Evolutionary conservation across 2,113 vertebrate species (phyloP).

Genomic region (Gymnarchus niloticus): DNA sequence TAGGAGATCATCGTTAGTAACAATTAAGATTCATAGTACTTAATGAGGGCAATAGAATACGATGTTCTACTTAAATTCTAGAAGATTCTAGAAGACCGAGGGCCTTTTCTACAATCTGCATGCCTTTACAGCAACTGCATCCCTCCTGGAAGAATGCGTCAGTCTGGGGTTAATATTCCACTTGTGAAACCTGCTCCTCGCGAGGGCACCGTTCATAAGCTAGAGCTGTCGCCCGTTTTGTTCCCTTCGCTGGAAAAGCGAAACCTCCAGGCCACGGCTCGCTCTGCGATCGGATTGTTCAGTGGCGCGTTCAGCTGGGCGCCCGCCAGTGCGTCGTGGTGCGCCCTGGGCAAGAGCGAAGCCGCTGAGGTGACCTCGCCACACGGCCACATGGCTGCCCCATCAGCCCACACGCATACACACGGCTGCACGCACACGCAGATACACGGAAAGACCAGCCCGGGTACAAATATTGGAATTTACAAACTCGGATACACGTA

Average conservation of each 20-base stretch:
- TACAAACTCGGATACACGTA: slow-evolving; percentile 17
- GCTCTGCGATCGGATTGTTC: slow-evolving; percentile 41
- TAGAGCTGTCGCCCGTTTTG: not conserved
- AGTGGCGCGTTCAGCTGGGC: slow-evolving; percentile 53
- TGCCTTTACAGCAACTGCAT: not conserved
- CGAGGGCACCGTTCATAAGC: not conserved
- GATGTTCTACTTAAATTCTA: too few species aligned
- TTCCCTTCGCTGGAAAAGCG: not conserved
- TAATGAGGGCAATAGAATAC: too few species aligned
- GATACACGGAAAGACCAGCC: slow-evolving; percentile 6
- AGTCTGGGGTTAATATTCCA: not conserved
- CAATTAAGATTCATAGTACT: too few species aligned
- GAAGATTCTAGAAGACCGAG: too few species aligned
- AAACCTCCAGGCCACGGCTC: slow-evolving; percentile 42
- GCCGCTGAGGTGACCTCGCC: slow-evolving; percentile 33
- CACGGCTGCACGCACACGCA: slow-evolving; percentile 10
- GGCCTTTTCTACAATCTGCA: too few species aligned
- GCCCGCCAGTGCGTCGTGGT: slow-evolving; percentile 46
- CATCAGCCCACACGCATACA: slow-evolving; percentile 4
- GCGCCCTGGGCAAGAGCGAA: not conserved
- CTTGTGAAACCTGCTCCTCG: not conserved
- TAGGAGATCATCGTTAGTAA: too few species aligned
- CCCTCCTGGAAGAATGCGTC: not conserved
- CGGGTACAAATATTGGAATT: not conserved
- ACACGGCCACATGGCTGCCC: slow-evolving; percentile 18